These are phyloP conservation scores for Cranoglanis bouderius DNA, from an alignment of 2,113 vertebrate genomes.

Conservation along the genomic window DNA sequence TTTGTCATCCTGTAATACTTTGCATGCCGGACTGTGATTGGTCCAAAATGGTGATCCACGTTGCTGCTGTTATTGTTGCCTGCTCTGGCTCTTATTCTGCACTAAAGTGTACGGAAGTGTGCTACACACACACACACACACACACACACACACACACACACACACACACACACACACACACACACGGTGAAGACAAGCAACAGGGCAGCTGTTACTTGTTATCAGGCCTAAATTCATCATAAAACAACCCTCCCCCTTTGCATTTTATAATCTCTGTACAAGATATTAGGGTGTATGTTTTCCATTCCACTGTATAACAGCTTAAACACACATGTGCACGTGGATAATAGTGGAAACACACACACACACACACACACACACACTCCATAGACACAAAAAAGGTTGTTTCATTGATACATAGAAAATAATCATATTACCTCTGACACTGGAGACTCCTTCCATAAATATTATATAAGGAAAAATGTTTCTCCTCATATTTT, in stretches of 20 bases:
- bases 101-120: background rate
- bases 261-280: conserved; percentile 33
- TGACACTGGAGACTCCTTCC: background rate
- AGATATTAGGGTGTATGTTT: conserved; percentile 33
- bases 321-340: conserved; percentile 45
- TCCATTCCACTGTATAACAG: conserved; percentile 9
- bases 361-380: conserved; percentile 46
- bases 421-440: background rate
- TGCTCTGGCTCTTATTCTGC: background rate
- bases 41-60: background rate
- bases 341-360: conserved; percentile 37
- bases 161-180: conserved; percentile 38
- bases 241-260: conserved; percentile 66
- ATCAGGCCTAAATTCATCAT: conserved; percentile 75
- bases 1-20: background rate
- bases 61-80: background rate
- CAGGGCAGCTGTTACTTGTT: conserved; percentile 74
- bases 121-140: conserved; percentile 32
- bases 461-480: background rate
- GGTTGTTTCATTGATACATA: background rate
- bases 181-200: conserved; percentile 34
- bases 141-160: conserved; percentile 40
- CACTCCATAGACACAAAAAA: background rate
- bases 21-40: background rate
- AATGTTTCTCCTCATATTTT: too few species aligned